Base-by-base conservation (phyloP, 30 jellyfish, hydroid and myxozoan species). In the Calvadosia cruxmelitensis region DNA sequence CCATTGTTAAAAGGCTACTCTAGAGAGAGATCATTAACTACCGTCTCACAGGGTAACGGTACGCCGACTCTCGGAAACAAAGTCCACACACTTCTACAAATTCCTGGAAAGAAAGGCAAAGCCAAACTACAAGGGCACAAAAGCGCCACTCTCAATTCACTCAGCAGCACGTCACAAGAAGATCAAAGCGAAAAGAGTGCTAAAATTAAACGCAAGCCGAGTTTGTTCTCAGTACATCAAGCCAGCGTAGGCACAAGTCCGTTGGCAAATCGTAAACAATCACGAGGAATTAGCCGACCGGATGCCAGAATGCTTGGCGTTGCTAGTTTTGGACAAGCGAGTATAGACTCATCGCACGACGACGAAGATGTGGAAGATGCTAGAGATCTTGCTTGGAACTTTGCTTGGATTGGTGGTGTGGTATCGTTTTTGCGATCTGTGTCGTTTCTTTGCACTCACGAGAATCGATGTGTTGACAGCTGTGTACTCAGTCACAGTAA, bases 331-430 rank as follows among this genome's bases (percentile, higher is more conserved):
- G 57, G 57, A 5, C 57, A 42, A 42, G 57, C 57, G 20, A 42
- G 57, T 42, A 5, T 42, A 5, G 57, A 42, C 20, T 42, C 57
- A 20, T 42, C 57, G 20, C 57, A 78, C 3, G 92, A 84, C 7
- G 95, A 78, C 10, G 95, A 84, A 29, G 51, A 64, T 20, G 70
- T 80, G 1, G 80, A 49, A 0, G 98, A 89, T 49, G 75, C 79
- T 49, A 12, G 73, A 36, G 84, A 81, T 49, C 69, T 79, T 36
- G 85, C 95, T 16, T 88, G 98, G 98, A 53, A 79, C 53, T 25
- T 66, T 36, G 73, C 82, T 2, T 66, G 81, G 27, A 57, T 77
- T 23, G 42, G 57, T 42, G 57, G 57, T 42, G 57, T 42, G 10
- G 57, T 42, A 42, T 42, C 57, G 57, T 42, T 42, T 42, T 20